Conservation (phyloP, 2,797 vertebrate genomes). For the Hirundo rustica region DNA sequence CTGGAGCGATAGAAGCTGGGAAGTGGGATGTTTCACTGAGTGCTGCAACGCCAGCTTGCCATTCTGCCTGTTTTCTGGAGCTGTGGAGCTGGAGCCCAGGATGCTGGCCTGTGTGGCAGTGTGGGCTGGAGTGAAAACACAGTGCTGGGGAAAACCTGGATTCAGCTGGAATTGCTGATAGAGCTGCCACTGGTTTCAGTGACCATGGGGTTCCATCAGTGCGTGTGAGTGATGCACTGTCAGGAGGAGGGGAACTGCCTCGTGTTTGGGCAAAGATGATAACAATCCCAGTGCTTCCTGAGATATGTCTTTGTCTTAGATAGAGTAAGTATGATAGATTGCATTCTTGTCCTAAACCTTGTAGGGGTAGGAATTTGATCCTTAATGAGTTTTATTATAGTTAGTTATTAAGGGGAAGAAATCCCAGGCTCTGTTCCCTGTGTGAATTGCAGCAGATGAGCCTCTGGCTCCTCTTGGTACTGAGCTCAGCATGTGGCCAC, state of each 20-base stretch:
- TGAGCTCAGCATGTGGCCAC: fast-evolving
- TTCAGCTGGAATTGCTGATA: background rate
- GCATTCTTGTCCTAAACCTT: background rate
- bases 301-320: background rate
- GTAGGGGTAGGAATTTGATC: background rate
- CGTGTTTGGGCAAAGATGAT: background rate
- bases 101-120: background rate
- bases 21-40: fast-evolving
- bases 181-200: background rate
- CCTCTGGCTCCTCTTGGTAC: background rate
- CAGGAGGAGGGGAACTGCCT: background rate
- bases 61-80: background rate
- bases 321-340: background rate
- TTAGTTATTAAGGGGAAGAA: background rate
- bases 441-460: background rate
- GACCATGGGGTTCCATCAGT: fast-evolving
- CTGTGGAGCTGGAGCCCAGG: background rate
- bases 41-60: background rate
- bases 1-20: fast-evolving
- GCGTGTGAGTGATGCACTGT: fast-evolving
- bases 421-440: background rate
- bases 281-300: background rate
- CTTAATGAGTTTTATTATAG: background rate
- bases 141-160: background rate
- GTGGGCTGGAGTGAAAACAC: background rate